These are phyloP conservation scores for Chloropsis hardwickii DNA, from an alignment of 2,113 vertebrate species.

Conservation along the genomic window DNA sequence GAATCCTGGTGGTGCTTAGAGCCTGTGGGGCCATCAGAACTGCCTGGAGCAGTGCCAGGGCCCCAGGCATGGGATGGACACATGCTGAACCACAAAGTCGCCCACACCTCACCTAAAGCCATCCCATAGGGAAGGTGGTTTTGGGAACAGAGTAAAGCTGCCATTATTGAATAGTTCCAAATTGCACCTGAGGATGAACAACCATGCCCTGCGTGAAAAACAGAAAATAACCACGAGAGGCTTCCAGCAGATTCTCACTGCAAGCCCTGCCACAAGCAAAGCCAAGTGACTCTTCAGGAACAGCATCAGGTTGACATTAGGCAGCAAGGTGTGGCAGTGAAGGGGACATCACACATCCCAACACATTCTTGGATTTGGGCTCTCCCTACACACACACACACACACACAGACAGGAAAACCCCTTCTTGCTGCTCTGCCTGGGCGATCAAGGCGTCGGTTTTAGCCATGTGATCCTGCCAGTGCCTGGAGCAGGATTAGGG, in stretches of 20 bases:
- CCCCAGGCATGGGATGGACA: accelerated
- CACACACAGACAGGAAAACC: not conserved
- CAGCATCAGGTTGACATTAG: not conserved
- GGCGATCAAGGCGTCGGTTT: not conserved
- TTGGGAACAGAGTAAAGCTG: not conserved
- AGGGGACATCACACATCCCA: not conserved
- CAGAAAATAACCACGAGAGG: not conserved
- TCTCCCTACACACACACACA: not conserved
- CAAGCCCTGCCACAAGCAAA: not conserved
- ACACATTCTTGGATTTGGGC: accelerated
- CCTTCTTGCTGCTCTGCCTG: not conserved
- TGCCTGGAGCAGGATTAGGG: not conserved
- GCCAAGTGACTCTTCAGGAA: not conserved
- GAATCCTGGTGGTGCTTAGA: not conserved
- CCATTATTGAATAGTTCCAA: not conserved
- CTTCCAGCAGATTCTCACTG: not conserved
- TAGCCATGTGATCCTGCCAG: constrained; percentile 2
- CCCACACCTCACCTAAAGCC: not conserved
- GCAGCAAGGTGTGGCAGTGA: not conserved
- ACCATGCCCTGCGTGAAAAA: not conserved
- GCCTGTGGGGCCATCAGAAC: accelerated
- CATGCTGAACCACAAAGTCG: not conserved
- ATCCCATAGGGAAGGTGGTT: not conserved
- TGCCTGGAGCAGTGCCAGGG: not conserved
- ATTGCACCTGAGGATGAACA: not conserved